Evolutionary conservation across 2,888 invertebrate species (phyloP), one percentile per base, ranked within the genome.

Genomic region (Peribatodes rhomboidaria): DNA sequence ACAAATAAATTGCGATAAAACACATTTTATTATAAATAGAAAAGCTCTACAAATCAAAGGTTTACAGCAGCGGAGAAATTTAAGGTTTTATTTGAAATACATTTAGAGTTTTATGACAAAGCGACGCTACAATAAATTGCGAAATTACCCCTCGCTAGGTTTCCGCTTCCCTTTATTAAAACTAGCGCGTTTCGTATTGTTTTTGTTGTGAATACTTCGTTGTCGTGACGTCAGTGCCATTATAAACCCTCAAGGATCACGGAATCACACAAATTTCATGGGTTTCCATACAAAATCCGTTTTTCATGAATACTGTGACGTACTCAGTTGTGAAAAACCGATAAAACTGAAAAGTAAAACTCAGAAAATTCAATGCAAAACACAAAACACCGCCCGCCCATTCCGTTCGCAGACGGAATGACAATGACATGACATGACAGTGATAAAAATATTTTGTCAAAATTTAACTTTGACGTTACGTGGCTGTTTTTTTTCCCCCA

Each of bases 221-320:
- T 92, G 92, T 63, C 92, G 84, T 35, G 87, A 90, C 68, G 92
- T 92, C 50, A 92, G 73, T 53, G 92, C 89, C 92, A 92, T 93
- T 13, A 37, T 47, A 16, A 41, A 18, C 22, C 16, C 55, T n/a
- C 18, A 10, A 14, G n/a, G 9, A 16, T 61, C 58, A 60, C 54
- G 42, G n/a, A 9, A 14, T 46, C 58, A 61, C 14, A 53, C 49
- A 33, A 49, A 42, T 20, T n/a, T 62, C 54, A 61, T 57, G 3
- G 13, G 53, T 41, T 52, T 44, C 27, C 52, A 8, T 27, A 42
- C 37, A 49, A 49, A 33, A 11, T n/a, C 11, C 9, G 31, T 55
- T 33, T 13, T 42, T 41, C 42, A 2, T 20, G n/a, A 35, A 7
- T 7, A 13, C 20, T 49, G 14, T n/a, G n/a, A n/a, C n/a, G n/a